Base-by-base conservation (phyloP, 2,888 invertebrate genomes). In the Criorhina ranunculi region DNA sequence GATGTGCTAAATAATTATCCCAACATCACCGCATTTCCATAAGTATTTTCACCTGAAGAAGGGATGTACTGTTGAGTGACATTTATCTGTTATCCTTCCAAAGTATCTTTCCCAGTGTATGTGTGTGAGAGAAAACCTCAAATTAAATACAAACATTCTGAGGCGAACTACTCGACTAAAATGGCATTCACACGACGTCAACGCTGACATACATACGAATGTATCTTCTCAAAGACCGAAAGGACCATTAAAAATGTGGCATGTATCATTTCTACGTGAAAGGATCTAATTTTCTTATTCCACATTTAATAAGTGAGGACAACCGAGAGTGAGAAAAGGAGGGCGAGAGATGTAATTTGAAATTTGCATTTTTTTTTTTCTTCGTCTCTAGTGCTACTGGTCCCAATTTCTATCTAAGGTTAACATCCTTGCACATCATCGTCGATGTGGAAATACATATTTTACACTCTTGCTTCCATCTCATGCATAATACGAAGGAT, bases 71-170 rank as follows among this genome's bases (percentile, higher is more conserved):
- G 24, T 67, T 42, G 76, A 76, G 76, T 51, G 67, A 35, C 51
- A 55, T 67, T 67, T 67, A 51, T 67, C 42, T 53, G 55, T 51
- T 42, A 42, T 29, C 46, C 46, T 24, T n/a, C 42, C 15, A 11
- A n/a, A 24, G 2, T 4, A 24, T 4, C 24, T 24, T 4, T 24
- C 2, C 4, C 2, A 1, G 24, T 24, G 2, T 40, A 29, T 44
- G 40, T 57, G 40, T 40, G 5, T 9, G 19, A 12, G 49, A 11
- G 49, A 2, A 33, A 24, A 67, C 40, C 59, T 60, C 42, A 77
- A 77, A 77, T 77, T 69, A 77, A 60, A 69, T 51, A 42, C 76
- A 67, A 76, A 76, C 76, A 76, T 59, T 76, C 76, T 60, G 17
- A 33, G 46, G 15, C 33, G 46, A 49, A 59, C 24, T 67, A 35